These are phyloP conservation scores for Gorilla gorilla DNA, from an alignment of 2,113 vertebrate genomes.

Conservation along the genomic window DNA sequence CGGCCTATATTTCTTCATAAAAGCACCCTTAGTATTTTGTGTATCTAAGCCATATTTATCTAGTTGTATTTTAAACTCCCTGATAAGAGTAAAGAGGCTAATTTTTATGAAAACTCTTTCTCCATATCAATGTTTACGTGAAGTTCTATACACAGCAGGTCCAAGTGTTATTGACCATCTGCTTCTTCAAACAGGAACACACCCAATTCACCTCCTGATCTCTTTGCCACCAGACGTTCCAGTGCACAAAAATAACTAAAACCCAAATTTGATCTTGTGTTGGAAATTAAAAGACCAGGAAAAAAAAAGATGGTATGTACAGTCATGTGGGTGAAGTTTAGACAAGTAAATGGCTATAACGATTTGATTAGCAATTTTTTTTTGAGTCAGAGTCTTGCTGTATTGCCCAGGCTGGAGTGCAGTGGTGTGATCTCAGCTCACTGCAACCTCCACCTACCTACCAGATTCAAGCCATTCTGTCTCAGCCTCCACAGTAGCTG, in stretches of 20 bases:
- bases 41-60: background rate
- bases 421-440: too few relatives aligned
- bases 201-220: background rate
- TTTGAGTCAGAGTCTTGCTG: too few relatives aligned
- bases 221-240: background rate
- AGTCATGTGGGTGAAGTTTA: background rate
- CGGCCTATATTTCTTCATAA: background rate
- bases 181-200: background rate
- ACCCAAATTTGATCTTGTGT: background rate
- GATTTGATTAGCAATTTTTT: background rate
- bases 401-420: too few relatives aligned
- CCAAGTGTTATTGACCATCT: background rate
- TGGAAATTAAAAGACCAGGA: conserved; percentile 19
- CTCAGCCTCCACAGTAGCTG: too few relatives aligned
- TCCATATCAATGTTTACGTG: rapidly evolving
- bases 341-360: conserved; percentile 36
- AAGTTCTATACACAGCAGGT: background rate
- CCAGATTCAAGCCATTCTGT: too few relatives aligned
- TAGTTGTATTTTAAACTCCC: background rate
- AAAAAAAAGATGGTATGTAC: background rate
- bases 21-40: background rate
- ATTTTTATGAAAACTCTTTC: background rate
- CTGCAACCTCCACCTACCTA: too few relatives aligned
- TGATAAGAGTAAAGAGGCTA: background rate
- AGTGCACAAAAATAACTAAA: background rate